phyloP scores from a whole-genome alignment of 2,113 vertebrate species.

The Cheirogaleus medius region DNA sequence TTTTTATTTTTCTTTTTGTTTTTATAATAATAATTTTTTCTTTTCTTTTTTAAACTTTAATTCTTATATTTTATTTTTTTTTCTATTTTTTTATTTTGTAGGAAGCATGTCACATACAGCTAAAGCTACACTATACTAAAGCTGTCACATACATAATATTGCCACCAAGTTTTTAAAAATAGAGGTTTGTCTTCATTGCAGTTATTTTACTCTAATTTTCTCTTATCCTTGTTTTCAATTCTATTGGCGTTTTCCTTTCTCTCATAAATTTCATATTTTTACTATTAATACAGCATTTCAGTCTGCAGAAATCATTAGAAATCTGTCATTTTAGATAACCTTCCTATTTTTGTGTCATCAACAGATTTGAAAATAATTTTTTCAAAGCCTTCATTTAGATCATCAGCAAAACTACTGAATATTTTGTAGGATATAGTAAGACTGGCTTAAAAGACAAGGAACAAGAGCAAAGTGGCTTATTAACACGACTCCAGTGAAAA shows the following conservation, averaged over 20 bases:
- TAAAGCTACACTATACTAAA: no score
- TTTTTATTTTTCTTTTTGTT: no score
- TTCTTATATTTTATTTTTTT: no score
- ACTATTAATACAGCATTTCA: not conserved
- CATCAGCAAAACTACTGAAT: not conserved
- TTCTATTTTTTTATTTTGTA: no score
- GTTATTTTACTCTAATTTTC: not conserved
- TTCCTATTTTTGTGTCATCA: not conserved
- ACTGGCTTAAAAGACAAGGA: not conserved
- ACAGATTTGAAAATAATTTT: not conserved
- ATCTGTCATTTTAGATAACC: not conserved
- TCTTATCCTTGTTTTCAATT: not conserved
- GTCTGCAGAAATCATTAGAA: not conserved
- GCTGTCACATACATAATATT: not conserved
- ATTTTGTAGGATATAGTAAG: not conserved
- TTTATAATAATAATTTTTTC: no score
- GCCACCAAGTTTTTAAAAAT: not conserved
- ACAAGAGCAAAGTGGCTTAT: not conserved
- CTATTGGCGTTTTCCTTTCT: not conserved
- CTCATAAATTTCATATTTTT: not conserved
- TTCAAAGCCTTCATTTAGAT: slow-evolving; percentile 1
- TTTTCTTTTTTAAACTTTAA: no score
- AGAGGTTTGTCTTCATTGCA: not conserved
- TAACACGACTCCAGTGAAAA: not conserved
- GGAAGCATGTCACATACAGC: no score